Evolutionary conservation across 92 coral and sea anemone species (phyloP).

Genomic region (Scolanthus callimorphus): DNA sequence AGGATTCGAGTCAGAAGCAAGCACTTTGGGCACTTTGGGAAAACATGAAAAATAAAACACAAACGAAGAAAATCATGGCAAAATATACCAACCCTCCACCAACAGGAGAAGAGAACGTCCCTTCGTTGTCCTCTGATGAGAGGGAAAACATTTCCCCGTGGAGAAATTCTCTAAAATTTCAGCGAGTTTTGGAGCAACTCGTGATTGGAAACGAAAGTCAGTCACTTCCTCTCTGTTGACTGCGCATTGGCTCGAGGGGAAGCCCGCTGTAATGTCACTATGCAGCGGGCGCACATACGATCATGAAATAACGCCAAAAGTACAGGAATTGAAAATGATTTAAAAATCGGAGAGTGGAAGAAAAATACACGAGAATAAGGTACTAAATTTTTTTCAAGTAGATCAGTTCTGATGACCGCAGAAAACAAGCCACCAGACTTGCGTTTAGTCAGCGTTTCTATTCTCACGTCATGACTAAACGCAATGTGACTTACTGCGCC

Average conservation of each 20-base stretch:
- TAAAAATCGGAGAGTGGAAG: too few relatives aligned
- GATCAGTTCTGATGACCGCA: too few relatives aligned
- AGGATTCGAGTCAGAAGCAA: slow-evolving; percentile 5
- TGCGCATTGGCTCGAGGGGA: background rate
- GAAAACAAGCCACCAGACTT: too few relatives aligned
- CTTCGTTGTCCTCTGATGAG: slow-evolving; percentile 83
- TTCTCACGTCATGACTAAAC: too few relatives aligned
- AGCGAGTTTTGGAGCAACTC: slow-evolving; percentile 25
- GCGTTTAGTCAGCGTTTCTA: too few relatives aligned
- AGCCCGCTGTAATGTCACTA: too few relatives aligned
- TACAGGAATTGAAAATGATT: too few relatives aligned
- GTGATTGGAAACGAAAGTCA: slow-evolving; percentile 48
- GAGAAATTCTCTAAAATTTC: slow-evolving; percentile 7
- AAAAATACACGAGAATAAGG: too few relatives aligned
- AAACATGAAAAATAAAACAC: background rate
- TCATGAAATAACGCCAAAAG: too few relatives aligned
- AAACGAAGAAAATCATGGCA: background rate
- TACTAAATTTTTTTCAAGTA: too few relatives aligned
- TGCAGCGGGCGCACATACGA: too few relatives aligned
- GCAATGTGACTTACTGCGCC: too few relatives aligned
- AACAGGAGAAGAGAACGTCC: slow-evolving; percentile 64
- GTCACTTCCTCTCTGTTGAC: slow-evolving; percentile 53
- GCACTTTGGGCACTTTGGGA: background rate
- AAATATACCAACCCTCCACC: slow-evolving; percentile 61
- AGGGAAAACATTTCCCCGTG: slow-evolving; percentile 61